A percentile compares a stretch with the other conserved stretches of the same genome.
Evolutionary conservation across 2,888 invertebrate species (phyloP).

Genomic region (Tipula lateralis): DNA sequence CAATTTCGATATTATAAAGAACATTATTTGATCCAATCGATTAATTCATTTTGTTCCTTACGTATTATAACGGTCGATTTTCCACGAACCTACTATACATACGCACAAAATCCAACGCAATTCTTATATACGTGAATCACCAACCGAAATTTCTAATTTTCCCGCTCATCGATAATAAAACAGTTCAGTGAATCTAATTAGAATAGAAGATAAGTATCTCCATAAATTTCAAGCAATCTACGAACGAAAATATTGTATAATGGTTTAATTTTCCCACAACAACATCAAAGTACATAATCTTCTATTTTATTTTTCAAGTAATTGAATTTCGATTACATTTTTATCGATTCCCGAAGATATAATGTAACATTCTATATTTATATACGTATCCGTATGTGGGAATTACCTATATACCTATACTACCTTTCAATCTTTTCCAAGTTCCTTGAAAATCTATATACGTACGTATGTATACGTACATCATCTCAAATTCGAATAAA

Average conservation of each 20-base stretch:
- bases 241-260: background rate
- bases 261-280: background rate
- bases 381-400: background rate
- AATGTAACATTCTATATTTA: background rate
- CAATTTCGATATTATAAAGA: too few species aligned
- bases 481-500: background rate
- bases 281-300: constrained; percentile 6
- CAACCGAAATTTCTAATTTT: constrained; percentile 1
- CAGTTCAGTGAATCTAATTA: constrained; percentile 5
- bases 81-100: background rate
- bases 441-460: background rate
- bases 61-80: background rate
- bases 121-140: background rate
- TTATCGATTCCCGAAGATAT: background rate
- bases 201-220: background rate
- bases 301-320: background rate
- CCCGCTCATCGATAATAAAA: background rate
- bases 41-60: background rate
- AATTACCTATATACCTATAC: too few species aligned
- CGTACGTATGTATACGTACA: background rate
- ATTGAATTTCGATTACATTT: constrained; percentile 11
- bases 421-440: background rate
- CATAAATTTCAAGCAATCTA: background rate
- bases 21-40: background rate
- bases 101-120: background rate